These are phyloP conservation scores for Sarcophaga subvicina DNA, from an alignment of 2,888 invertebrate species.

Conservation along the genomic window DNA sequence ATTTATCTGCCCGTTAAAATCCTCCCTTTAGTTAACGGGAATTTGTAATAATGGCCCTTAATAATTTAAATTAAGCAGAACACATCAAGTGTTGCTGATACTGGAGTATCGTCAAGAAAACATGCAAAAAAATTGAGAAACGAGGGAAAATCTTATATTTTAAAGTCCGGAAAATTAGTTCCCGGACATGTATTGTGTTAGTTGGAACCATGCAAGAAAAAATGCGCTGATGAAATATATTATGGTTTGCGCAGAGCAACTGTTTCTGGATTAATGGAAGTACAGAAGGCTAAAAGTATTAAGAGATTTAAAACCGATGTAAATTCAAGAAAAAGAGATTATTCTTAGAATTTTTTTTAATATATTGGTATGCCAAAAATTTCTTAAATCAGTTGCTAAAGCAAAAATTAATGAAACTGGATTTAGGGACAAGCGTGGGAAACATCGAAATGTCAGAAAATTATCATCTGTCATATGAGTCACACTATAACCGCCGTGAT, in stretches of 20 bases:
- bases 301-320: slow-evolving; percentile 15
- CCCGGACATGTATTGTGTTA: background rate
- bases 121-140: background rate
- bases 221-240: slow-evolving; percentile 16
- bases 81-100: slow-evolving; percentile 2
- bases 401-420: slow-evolving; percentile 17
- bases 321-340: slow-evolving; percentile 18
- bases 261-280: slow-evolving; percentile 32
- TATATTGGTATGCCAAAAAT: slow-evolving; percentile 25
- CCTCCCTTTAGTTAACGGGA: too few species aligned
- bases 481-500: slow-evolving; percentile 27
- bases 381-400: slow-evolving; percentile 18
- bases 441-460: slow-evolving; percentile 28
- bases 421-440: slow-evolving; percentile 15
- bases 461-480: slow-evolving; percentile 22
- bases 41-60: background rate
- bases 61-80: background rate
- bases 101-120: slow-evolving; percentile 3
- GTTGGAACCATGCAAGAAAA: slow-evolving; percentile 10
- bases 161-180: slow-evolving; percentile 14
- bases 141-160: background rate
- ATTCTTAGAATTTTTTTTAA: background rate
- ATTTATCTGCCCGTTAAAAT: too few species aligned
- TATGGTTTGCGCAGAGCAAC: slow-evolving; percentile 15
- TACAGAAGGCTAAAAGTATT: background rate